These are phyloP conservation scores for Oenanthe melanoleuca DNA, from an alignment of 2,113 vertebrate genomes.

Conservation along the genomic window DNA sequence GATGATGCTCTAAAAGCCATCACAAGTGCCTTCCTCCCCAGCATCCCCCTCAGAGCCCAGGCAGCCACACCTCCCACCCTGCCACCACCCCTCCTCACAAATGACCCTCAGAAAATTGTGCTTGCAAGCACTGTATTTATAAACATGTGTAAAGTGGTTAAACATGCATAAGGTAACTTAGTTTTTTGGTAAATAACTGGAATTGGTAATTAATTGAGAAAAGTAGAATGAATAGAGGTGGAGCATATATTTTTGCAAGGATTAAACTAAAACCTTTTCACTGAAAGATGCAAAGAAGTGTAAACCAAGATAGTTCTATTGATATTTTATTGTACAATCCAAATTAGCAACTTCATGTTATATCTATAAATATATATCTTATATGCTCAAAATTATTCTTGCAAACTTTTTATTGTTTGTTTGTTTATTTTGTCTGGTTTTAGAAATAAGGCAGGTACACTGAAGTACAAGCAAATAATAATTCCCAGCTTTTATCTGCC, in stretches of 20 bases:
- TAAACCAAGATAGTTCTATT: not conserved
- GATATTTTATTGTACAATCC: not conserved
- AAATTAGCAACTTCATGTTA: not conserved
- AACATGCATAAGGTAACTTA: not conserved
- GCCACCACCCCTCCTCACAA: accelerated
- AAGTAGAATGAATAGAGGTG: not conserved
- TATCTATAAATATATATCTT: not conserved
- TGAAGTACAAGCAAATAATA: accelerated
- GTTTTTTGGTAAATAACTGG: not conserved
- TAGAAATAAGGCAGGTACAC: not conserved
- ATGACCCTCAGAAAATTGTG: not conserved
- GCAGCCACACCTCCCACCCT: too few relatives aligned
- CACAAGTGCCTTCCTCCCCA: not conserved
- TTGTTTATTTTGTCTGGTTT: not conserved
- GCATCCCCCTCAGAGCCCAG: not conserved
- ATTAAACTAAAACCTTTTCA: not conserved
- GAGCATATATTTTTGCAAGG: not conserved
- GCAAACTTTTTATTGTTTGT: not conserved
- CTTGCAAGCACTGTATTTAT: not conserved
- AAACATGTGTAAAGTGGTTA: not conserved
- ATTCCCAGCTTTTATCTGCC: not conserved
- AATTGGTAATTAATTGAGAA: not conserved
- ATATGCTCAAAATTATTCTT: not conserved
- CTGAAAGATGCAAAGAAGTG: not conserved
- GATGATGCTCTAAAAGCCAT: not conserved